Percentiles rank a stretch among this genome's conserved stretches.
Evolutionary conservation across 2,888 invertebrate genomes (phyloP).

Genomic region (Ophion costatus): DNA sequence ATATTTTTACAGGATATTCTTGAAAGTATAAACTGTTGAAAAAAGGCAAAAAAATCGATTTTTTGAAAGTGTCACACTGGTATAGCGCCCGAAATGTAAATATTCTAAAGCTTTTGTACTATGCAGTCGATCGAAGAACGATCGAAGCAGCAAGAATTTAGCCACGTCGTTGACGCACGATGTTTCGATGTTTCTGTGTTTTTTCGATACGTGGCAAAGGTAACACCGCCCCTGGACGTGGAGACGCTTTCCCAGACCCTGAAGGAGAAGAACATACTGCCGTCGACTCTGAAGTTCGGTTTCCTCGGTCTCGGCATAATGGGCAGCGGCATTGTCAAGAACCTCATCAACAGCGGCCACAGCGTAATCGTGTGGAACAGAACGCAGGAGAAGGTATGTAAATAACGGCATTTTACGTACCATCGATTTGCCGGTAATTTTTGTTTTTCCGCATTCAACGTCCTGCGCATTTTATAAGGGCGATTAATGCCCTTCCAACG

Average conservation of each 20-base stretch:
- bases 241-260: conserved; percentile 91
- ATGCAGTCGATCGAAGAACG: neutral
- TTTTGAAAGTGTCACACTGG: no score
- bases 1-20: no score
- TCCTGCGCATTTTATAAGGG: neutral
- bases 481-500: neutral
- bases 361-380: conserved; percentile 97
- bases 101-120: neutral
- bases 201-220: conserved; percentile 82
- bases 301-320: conserved; percentile 98
- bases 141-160: neutral
- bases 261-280: conserved; percentile 93
- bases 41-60: no score
- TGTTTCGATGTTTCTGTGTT: neutral
- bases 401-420: conserved; percentile 7
- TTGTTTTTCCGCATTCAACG: neutral
- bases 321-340: conserved; percentile 97
- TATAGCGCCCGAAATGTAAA: no score
- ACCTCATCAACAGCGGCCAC: conserved; percentile 96
- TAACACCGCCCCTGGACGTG: conserved; percentile 91
- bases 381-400: conserved; percentile 93
- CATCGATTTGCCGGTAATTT: neutral
- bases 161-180: neutral
- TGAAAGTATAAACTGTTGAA: no score
- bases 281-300: conserved; percentile 95